Evolutionary conservation across 1,140 invertebrate species (phyloP).

Genomic region (Himalopsyche phryganea): DNA sequence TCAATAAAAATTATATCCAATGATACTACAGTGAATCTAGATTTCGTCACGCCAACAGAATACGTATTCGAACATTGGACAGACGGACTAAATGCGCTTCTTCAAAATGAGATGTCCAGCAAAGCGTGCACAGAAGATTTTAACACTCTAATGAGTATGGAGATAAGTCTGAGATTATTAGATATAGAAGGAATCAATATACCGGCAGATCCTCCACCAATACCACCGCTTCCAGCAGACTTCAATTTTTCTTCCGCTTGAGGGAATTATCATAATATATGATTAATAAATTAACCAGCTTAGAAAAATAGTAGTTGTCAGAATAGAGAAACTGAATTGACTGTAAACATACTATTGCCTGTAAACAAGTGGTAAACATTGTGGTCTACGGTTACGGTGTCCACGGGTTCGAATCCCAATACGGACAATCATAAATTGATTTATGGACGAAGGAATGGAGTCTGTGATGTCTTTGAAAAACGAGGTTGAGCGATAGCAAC

Average conservation of each 20-base stretch:
- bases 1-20: slow-evolving; percentile 79
- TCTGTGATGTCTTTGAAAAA: too few species aligned
- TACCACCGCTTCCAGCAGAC: slow-evolving; percentile 77
- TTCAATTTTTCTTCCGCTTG: slow-evolving; percentile 51
- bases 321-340: too few species aligned
- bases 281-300: too few species aligned
- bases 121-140: slow-evolving; percentile 84
- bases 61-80: slow-evolving; percentile 89
- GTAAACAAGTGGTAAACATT: too few species aligned
- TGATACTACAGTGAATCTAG: slow-evolving; percentile 63
- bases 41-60: slow-evolving; percentile 90
- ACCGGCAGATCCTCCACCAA: slow-evolving; percentile 83
- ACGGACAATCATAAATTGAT: too few species aligned
- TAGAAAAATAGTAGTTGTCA: too few species aligned
- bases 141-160: slow-evolving; percentile 89
- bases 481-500: too few species aligned
- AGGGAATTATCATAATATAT: too few species aligned
- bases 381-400: too few species aligned
- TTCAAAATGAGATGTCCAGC: slow-evolving; percentile 85
- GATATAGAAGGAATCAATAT: slow-evolving; percentile 93
- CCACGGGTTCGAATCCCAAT: too few species aligned
- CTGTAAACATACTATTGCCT: too few species aligned
- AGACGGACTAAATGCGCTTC: slow-evolving; percentile 88
- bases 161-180: slow-evolving; percentile 87
- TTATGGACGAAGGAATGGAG: too few species aligned